A percentile compares a stretch with the other conserved stretches of the same genome.
These are phyloP conservation scores for Hydropsyche tenuis DNA, from an alignment of 1,140 invertebrate species.

Conservation along the genomic window DNA sequence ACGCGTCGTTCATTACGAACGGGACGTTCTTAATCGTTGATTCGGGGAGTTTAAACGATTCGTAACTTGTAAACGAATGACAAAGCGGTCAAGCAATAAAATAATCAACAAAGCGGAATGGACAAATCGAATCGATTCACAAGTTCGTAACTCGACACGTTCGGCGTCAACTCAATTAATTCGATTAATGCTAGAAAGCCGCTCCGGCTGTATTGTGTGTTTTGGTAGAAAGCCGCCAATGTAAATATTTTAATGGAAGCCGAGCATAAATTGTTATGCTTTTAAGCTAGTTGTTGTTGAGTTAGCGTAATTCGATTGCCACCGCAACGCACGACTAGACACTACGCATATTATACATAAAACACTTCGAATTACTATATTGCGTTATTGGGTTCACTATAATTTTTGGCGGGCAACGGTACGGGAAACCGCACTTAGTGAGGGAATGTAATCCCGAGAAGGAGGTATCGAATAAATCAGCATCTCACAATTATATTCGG, in stretches of 20 bases:
- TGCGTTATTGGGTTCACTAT: too few relatives aligned
- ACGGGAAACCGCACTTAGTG: slow-evolving; percentile 28
- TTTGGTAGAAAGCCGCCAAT: slow-evolving; percentile 3
- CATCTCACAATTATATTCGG: slow-evolving; percentile 21
- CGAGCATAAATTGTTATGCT: slow-evolving; percentile 12
- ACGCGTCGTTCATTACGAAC: too few relatives aligned
- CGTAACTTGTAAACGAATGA: not conserved
- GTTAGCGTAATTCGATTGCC: slow-evolving; percentile 16
- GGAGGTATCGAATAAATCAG: slow-evolving; percentile 18
- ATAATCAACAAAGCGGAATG: not conserved
- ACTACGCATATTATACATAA: too few relatives aligned
- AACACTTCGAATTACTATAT: too few relatives aligned
- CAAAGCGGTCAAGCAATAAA: not conserved
- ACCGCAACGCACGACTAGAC: not conserved
- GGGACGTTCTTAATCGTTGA: too few relatives aligned
- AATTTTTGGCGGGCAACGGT: too few relatives aligned
- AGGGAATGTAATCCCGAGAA: slow-evolving; percentile 20
- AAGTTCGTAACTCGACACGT: not conserved
- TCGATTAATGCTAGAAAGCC: slow-evolving; percentile 19
- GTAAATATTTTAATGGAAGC: slow-evolving; percentile 20
- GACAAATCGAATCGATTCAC: not conserved
- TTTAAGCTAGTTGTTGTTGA: slow-evolving; percentile 9
- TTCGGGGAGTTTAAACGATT: too few relatives aligned
- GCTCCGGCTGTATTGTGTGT: not conserved
- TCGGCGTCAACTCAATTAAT: slow-evolving; percentile 6